Conservation (phyloP, 2,113 vertebrate genomes). For the Boulengeromyrus knoepffleri region DNA sequence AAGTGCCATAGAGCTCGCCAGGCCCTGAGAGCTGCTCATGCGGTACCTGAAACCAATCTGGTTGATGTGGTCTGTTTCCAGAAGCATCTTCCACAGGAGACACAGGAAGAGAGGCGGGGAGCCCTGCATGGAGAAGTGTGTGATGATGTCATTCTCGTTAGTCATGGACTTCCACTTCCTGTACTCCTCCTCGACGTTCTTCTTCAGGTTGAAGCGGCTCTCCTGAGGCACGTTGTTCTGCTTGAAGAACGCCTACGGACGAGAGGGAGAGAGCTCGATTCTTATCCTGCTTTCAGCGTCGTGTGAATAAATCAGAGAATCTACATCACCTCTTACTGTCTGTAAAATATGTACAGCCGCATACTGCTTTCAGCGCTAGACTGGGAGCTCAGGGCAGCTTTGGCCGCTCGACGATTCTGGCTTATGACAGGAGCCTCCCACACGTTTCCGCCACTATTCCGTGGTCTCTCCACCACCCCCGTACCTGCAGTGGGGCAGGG, state of each 20-base stretch:
- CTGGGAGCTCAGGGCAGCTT: not conserved
- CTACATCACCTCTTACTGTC: not conserved
- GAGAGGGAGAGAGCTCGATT: not conserved
- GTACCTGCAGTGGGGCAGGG: slow-evolving; percentile 91
- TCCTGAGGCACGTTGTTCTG: slow-evolving; percentile 98
- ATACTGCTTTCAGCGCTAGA: not conserved
- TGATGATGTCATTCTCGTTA: slow-evolving; percentile 92
- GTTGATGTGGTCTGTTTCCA: slow-evolving; percentile 96
- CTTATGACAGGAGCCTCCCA: not conserved
- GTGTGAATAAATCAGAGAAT: not conserved
- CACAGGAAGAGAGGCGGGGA: slow-evolving; percentile 93
- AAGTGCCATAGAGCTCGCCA: not conserved
- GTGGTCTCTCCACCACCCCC: not conserved
- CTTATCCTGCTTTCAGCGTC: not conserved
- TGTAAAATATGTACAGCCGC: not conserved
- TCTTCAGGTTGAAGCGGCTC: slow-evolving; percentile 96
- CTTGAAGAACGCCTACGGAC: slow-evolving; percentile 88
- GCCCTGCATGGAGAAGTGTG: slow-evolving; percentile 87
- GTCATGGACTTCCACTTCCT: slow-evolving; percentile 98
- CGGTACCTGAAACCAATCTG: slow-evolving; percentile 90
- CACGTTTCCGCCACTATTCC: not conserved
- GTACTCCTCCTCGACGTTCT: slow-evolving; percentile 97
- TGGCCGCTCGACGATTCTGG: not conserved
- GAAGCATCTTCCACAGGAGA: slow-evolving; percentile 96
- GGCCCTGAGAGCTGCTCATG: not conserved